Evolutionary conservation across 1,140 invertebrate species (phyloP).

Genomic region (Neotoxoptera formosana): DNA sequence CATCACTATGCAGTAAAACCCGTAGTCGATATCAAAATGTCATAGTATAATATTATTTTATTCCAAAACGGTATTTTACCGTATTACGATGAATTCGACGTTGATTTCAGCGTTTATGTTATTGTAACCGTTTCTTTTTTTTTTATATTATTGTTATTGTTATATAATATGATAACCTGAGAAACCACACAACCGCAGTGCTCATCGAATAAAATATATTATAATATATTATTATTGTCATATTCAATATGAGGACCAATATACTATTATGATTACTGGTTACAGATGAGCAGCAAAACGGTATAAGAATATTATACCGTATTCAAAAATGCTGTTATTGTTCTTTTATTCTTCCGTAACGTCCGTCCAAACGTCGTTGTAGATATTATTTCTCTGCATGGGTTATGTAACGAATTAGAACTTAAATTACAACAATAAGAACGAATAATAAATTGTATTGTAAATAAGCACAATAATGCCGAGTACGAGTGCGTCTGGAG

Average conservation of each 20-base stretch:
- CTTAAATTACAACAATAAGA: slow-evolving; percentile 18
- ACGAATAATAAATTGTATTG: neutral
- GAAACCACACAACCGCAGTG: neutral
- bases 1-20: neutral
- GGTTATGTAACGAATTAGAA: neutral
- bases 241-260: neutral
- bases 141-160: neutral
- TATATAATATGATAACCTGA: neutral
- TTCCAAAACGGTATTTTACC: neutral
- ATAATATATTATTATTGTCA: too few relatives aligned
- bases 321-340: slow-evolving; percentile 6
- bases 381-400: neutral
- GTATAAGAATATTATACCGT: neutral
- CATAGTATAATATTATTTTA: neutral
- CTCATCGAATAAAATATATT: neutral
- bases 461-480: neutral
- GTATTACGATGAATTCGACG: neutral
- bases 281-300: neutral
- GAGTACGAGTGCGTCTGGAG: neutral
- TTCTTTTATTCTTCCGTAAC: neutral
- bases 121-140: neutral
- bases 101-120: neutral
- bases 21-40: neutral
- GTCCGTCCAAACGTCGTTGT: neutral
- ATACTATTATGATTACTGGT: neutral